phyloP scores from a whole-genome alignment of 64 coral and sea anemone genomes.

The Pocillopora verrucosa region DNA sequence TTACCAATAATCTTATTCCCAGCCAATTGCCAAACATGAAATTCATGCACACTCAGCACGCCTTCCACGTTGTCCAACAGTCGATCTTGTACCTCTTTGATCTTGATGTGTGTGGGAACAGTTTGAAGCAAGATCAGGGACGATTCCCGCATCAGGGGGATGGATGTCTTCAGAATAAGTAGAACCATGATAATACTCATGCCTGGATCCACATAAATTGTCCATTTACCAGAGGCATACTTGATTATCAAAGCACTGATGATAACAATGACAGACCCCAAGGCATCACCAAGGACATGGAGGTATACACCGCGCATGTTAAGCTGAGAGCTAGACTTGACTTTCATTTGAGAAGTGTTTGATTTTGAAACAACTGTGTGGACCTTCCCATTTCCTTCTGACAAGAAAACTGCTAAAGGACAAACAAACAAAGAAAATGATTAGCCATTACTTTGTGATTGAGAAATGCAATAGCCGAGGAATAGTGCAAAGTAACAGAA shows the following conservation, averaged over 20 bases:
- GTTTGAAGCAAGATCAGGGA: constrained; percentile 95
- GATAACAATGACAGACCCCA: constrained; percentile 95
- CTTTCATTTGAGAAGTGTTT: not conserved
- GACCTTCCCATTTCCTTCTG: constrained; percentile 18
- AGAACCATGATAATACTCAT: constrained; percentile 94
- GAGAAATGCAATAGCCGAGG: not conserved
- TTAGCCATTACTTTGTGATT: not conserved
- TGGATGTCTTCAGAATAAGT: constrained; percentile 84
- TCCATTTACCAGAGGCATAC: constrained; percentile 82
- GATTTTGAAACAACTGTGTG: constrained; percentile 28
- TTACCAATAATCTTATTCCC: constrained; percentile 99
- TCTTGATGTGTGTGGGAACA: constrained; percentile 97
- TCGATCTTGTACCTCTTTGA: constrained; percentile 86
- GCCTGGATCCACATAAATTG: constrained; percentile 87
- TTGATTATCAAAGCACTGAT: constrained; percentile 89
- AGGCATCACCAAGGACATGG: constrained; percentile 93
- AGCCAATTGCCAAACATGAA: constrained; percentile 99
- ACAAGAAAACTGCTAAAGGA: constrained; percentile 44
- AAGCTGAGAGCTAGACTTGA: constrained; percentile 78
- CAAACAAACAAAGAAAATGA: not conserved
- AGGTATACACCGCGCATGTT: constrained; percentile 98
- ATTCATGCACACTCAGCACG: constrained; percentile 92
- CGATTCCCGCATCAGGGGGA: constrained; percentile 86
- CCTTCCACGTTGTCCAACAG: constrained; percentile 87
- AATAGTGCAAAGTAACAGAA: too few relatives aligned